A percentile compares a stretch with the other conserved stretches of the same genome.
Conservation (phyloP, 2,888 invertebrate species). For the Ophion ellenae region DNA sequence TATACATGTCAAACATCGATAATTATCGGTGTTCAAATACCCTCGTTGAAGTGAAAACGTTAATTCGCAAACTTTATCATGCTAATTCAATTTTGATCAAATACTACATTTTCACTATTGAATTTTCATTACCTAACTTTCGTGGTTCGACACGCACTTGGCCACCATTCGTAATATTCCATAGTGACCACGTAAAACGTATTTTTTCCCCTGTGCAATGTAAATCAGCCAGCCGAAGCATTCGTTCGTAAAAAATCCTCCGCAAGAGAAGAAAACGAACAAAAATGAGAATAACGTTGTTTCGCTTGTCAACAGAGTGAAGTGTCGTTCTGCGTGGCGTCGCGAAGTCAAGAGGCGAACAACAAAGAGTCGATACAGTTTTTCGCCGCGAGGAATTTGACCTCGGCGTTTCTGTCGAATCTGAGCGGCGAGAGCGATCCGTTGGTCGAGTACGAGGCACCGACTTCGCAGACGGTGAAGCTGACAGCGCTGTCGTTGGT, state of each 20-base stretch:
- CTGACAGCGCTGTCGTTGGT: slow-evolving; percentile 84
- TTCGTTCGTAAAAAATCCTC: neutral
- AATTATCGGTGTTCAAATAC: too few relatives aligned
- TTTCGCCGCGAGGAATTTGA: slow-evolving; percentile 76
- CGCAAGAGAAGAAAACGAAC: neutral
- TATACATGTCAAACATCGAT: too few relatives aligned
- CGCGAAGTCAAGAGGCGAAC: slow-evolving; percentile 79
- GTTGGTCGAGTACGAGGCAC: slow-evolving; percentile 75
- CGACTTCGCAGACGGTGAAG: slow-evolving; percentile 78
- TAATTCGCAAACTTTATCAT: too few relatives aligned
- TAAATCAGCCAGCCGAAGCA: too few relatives aligned
- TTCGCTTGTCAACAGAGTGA: slow-evolving; percentile 81
- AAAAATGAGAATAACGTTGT: slow-evolving; percentile 4
- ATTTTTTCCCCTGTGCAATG: too few relatives aligned
- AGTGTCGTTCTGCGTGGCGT: slow-evolving; percentile 84
- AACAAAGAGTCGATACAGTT: slow-evolving; percentile 80
- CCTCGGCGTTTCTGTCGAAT: slow-evolving; percentile 76
- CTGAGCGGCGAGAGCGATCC: slow-evolving; percentile 76
- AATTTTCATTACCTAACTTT: too few relatives aligned
- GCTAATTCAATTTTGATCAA: too few relatives aligned
- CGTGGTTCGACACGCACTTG: too few relatives aligned
- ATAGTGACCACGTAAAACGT: too few relatives aligned
- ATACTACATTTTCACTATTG: too few relatives aligned
- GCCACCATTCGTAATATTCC: too few relatives aligned
- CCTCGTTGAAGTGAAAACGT: too few relatives aligned